Evolutionary conservation across 2,113 vertebrate genomes (phyloP), one percentile per base, ranked within the genome.

Genomic region (Hymenochirus boettgeri): DNA sequence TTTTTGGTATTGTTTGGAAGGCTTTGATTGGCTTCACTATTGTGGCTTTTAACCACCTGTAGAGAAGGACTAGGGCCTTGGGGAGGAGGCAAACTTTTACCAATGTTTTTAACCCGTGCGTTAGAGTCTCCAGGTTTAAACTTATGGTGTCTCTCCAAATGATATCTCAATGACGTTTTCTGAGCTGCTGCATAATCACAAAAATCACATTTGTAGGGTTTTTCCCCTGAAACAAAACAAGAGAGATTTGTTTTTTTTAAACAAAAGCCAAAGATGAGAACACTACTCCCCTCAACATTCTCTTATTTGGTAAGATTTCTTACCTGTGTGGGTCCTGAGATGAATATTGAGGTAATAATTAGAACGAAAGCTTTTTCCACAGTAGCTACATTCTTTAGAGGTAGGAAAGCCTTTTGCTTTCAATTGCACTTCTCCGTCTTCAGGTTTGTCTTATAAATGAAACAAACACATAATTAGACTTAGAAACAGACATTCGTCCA

Each of bases 281-380:
- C n/a, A n/a, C n/a, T n/a, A n/a, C n/a, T n/a, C n/a, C n/a, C n/a
- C n/a, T n/a, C n/a, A n/a, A n/a, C n/a, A n/a, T n/a, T n/a, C n/a
- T n/a, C n/a, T n/a, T n/a, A n/a, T n/a, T n/a, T n/a, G n/a, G n/a
- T n/a, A n/a, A n/a, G n/a, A n/a, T n/a, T n/a, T n/a, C 70, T 83
- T 88, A 99, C 96, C 96, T 90, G 96, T 99, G 73, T 99, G 96
- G 33, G 93, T 97, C 88, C 96, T 91, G 83, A 97, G 90, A 82
- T 99, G 96, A 88, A 99, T 92, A 54, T 95, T 98, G 89, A 98
- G 94, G 92, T 97, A 98, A 88, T 97, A 97, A 82, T 93, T 97
- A 18, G 96, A 97, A 63, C 94, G 91, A 86, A 97, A 99, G 73
- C 91, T 90, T 74, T 99, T 98, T 48, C 91, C 91, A 77, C 96